These are phyloP conservation scores for Trididemnum clinides DNA, from an alignment of 23 tunicate species.

Conservation along the genomic window DNA sequence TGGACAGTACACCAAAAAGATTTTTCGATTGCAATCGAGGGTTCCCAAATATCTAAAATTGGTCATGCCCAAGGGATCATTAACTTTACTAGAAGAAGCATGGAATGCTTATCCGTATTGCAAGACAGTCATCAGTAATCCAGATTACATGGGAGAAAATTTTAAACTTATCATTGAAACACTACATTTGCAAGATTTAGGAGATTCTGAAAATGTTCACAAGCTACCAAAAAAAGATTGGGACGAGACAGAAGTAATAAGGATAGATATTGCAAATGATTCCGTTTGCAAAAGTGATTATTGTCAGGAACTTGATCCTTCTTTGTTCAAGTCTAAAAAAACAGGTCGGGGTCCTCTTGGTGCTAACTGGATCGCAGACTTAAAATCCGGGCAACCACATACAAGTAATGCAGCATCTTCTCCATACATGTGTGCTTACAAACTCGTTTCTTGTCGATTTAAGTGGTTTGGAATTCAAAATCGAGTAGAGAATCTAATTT, in stretches of 20 bases:
- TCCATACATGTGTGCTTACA: conserved; percentile 80
- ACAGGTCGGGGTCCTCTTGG: conserved; percentile 25
- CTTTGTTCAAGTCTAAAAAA: background rate
- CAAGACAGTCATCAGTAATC: conserved; percentile 72
- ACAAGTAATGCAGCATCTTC: conserved; percentile 4
- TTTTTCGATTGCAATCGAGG: conserved; percentile 55
- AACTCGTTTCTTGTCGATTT: conserved; percentile 73
- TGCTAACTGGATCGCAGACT: conserved; percentile 18
- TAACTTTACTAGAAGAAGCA: conserved; percentile 51
- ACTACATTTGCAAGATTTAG: conserved; percentile 45
- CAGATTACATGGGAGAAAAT: conserved; percentile 52
- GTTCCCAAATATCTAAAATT: conserved; percentile 43
- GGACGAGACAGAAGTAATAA: conserved; percentile 27
- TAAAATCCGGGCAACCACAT: background rate
- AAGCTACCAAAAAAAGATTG: conserved; percentile 14
- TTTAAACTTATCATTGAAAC: conserved; percentile 40
- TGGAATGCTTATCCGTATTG: conserved; percentile 85
- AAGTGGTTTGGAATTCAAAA: conserved; percentile 83
- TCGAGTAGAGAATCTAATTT: conserved; percentile 63
- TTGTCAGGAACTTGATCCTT: conserved; percentile 29
- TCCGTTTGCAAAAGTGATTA: conserved; percentile 7
- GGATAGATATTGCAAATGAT: conserved; percentile 56
- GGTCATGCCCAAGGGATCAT: conserved; percentile 45
- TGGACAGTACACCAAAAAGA: conserved; percentile 67
- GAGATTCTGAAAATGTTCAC: conserved; percentile 59